Evolutionary conservation across 2,888 invertebrate species (phyloP), one percentile per base, ranked within the genome.

Genomic region (Nephrotoma appendiculata): DNA sequence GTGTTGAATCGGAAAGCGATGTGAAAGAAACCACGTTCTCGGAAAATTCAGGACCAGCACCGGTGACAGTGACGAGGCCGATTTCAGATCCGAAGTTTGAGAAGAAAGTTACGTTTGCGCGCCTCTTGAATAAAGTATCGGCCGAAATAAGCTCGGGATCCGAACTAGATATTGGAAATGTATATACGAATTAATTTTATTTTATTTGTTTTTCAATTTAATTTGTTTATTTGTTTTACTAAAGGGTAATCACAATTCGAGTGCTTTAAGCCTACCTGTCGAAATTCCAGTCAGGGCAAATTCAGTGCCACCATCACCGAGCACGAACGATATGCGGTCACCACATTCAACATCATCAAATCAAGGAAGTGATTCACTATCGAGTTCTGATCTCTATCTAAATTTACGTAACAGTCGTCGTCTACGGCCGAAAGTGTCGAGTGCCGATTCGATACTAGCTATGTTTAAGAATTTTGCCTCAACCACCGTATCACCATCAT

Each of bases 131-230:
- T 89, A 95, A 94, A 91, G 95, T 96, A 5, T 95, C 95, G 11
- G 95, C 95, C 7, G 96, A 96, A 92, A 95, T 96, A 94, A 95
- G 95, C 89, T 95, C 95, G 0, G 95, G 95, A 87, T 95, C 95
- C 0, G 95, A 95, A 88, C 93, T 95, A 87, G 95, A 95, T 90
- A 92, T 93, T 91, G 92, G 92, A 83, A 93, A 92, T 41, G 93
- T 93, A 88, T 93, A 88, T 89, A 31, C 15, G 31, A 41, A 48
- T 43, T 57, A 57, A 2, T 44, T 87, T 86, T 45, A n/a, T 52
- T 52, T 12, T 48, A 11, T 48, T 12, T 48, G 12, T 43, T 71
- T 43, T 6, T 3, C 71, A 44, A 15, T n/a, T 11, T 86, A 15
- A 44, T 57, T 87, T 86, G 45, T 45, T 41, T 43, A 86, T 86